phyloP scores from a whole-genome alignment of 2,888 invertebrate species.

The Ctenicera cuprea region DNA sequence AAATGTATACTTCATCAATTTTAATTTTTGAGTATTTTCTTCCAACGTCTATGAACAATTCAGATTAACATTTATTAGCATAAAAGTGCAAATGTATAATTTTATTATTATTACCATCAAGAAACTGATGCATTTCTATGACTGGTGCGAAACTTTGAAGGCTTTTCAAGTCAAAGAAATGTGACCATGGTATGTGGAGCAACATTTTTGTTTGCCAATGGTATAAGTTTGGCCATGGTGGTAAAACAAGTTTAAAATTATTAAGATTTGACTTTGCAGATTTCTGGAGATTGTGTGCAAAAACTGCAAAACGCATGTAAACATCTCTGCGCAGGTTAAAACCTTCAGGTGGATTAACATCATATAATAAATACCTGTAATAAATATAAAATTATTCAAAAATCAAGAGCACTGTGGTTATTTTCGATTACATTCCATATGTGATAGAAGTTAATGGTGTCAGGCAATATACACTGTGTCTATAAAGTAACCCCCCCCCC shows the following conservation, averaged over 20 bases:
- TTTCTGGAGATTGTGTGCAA: slow-evolving; percentile 82
- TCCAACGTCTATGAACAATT: slow-evolving; percentile 70
- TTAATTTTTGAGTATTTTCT: slow-evolving; percentile 69
- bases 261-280: slow-evolving; percentile 69
- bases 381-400: not conserved
- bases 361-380: slow-evolving; percentile 88
- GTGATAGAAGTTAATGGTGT: too few relatives aligned
- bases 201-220: slow-evolving; percentile 87
- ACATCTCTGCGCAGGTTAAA: slow-evolving; percentile 98
- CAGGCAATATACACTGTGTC: too few relatives aligned
- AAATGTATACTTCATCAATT: slow-evolving; percentile 86
- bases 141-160: slow-evolving; percentile 88
- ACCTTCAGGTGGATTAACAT: slow-evolving; percentile 96
- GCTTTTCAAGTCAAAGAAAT: slow-evolving; percentile 90
- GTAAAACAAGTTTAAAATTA: slow-evolving; percentile 84
- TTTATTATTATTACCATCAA: slow-evolving; percentile 75
- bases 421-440: too few relatives aligned
- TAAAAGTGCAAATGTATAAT: not conserved
- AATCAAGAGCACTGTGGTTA: too few relatives aligned
- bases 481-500: too few relatives aligned
- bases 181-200: slow-evolving; percentile 83
- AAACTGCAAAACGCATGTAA: slow-evolving; percentile 92
- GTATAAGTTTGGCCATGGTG: slow-evolving; percentile 93
- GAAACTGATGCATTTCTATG: slow-evolving; percentile 88
- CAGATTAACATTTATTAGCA: slow-evolving; percentile 52